Base-by-base conservation (phyloP, 2,888 invertebrate species). In the Phengaris alcon region DNA sequence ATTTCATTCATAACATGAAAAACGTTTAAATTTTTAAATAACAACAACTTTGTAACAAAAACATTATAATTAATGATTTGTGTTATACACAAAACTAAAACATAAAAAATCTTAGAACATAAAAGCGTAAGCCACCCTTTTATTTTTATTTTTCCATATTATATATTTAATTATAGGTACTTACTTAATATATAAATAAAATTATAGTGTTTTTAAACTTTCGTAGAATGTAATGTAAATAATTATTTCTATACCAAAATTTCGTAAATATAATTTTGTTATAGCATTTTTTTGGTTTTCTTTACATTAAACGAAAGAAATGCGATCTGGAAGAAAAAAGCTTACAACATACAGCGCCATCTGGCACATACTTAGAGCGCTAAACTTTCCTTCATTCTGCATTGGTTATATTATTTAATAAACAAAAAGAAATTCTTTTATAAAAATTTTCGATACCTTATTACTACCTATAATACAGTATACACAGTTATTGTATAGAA, bases 21-120 rank as follows among this genome's bases (percentile, higher is more conserved):
- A 35, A 35, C 22, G 35, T 35, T 35, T 35, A 54, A 54, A 54
- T 13, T 9, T 10, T 10, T 54, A 9, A 54, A 55, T n/a, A n/a
- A 55, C 55, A 55, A 55, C 55, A 55, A 55, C 8, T n/a, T 55
- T 55, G 8, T 55, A 55, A 54, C 54, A 54, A 13, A 9, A 55
- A 54, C 10, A 64, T 22, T 22, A 59, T 22, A 5, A 22, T 22
- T 64, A 35, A 12, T 4, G 6, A 12, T 44, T 35, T 35, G 44
- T 64, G 44, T 64, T 64, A 12, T 64, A 64, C 77, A 77, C 12
- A 74, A 46, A 51, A 64, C 6, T 55, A 48, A 13, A 48, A 51
- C 51, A 35, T 12, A 22, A 35, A 35, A 35, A 35, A 46, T 22
- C 69, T 55, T 69, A 69, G 9, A 10, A 75, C 6, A 68, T 69